Percentiles rank a stretch among this genome's conserved stretches.
phyloP scores from a whole-genome alignment of 2,113 vertebrate genomes.

The Platysteira castanea region DNA sequence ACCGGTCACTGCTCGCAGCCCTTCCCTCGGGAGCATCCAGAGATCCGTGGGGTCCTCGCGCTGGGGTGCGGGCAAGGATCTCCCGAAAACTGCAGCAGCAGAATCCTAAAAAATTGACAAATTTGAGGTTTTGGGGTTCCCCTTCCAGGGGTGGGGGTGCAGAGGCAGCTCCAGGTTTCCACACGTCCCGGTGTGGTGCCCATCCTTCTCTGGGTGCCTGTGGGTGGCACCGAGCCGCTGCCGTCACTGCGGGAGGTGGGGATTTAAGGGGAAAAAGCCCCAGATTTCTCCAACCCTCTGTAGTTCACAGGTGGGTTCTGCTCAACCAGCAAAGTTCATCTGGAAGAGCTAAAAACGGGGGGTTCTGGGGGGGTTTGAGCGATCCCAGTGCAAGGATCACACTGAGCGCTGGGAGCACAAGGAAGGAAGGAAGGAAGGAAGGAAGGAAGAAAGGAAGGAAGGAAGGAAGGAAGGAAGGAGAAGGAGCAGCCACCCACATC shows the following conservation, averaged over 20 bases:
- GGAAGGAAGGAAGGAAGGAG: no score
- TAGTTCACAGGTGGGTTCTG: background rate
- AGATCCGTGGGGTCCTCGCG: fast-evolving
- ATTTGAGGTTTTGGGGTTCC: background rate
- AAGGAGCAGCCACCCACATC: background rate
- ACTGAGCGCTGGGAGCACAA: fast-evolving
- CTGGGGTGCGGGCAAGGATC: fast-evolving
- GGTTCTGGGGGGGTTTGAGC: fast-evolving
- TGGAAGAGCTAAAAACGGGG: background rate
- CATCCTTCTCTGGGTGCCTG: fast-evolving
- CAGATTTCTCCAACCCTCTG: background rate
- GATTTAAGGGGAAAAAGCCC: background rate
- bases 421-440: no score
- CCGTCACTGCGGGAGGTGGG: fast-evolving
- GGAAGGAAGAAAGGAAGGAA: no score
- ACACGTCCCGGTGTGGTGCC: fast-evolving
- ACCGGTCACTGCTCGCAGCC: background rate
- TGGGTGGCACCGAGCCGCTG: fast-evolving
- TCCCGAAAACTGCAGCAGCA: background rate
- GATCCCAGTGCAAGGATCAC: fast-evolving
- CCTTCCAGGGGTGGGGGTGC: background rate
- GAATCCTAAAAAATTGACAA: fast-evolving
- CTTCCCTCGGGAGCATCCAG: background rate
- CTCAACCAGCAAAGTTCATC: background rate
- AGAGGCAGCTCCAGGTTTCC: background rate